Conservation (phyloP, 2,113 vertebrate genomes). For the Penelope pileata region DNA sequence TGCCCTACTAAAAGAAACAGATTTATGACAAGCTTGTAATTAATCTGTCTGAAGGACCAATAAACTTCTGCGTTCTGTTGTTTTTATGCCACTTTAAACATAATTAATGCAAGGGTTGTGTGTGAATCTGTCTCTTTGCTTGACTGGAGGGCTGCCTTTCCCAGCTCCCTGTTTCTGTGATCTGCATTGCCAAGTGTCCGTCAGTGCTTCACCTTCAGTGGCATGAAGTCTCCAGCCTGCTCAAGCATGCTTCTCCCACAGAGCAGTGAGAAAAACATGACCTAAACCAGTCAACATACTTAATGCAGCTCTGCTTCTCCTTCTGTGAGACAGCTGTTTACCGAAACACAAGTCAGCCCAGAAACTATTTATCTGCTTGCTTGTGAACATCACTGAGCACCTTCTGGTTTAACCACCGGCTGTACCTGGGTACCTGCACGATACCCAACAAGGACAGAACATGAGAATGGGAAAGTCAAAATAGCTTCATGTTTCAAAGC, state of each 20-base stretch:
- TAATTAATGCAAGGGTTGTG: neutral
- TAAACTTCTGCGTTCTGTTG: neutral
- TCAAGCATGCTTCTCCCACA: neutral
- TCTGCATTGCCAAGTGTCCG: rapidly evolving
- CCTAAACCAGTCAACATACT: neutral
- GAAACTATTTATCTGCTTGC: neutral
- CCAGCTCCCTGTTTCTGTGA: neutral
- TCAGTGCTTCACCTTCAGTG: neutral
- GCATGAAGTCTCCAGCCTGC: neutral
- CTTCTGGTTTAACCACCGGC: neutral
- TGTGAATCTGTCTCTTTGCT: neutral
- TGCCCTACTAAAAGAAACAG: neutral
- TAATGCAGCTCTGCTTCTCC: neutral
- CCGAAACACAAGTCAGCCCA: neutral
- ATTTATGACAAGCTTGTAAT: neutral
- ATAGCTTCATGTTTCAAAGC: neutral
- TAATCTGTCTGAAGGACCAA: neutral
- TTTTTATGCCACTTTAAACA: neutral
- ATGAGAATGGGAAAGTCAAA: neutral
- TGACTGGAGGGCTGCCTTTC: neutral
- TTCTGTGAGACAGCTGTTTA: neutral
- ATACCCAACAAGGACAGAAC: neutral
- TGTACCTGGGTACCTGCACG: neutral
- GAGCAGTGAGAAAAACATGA: neutral
- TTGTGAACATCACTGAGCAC: neutral